Percentiles rank a stretch among this genome's conserved stretches.
Conservation (phyloP, 2,888 invertebrate species). For the Deilephila elpenor region DNA sequence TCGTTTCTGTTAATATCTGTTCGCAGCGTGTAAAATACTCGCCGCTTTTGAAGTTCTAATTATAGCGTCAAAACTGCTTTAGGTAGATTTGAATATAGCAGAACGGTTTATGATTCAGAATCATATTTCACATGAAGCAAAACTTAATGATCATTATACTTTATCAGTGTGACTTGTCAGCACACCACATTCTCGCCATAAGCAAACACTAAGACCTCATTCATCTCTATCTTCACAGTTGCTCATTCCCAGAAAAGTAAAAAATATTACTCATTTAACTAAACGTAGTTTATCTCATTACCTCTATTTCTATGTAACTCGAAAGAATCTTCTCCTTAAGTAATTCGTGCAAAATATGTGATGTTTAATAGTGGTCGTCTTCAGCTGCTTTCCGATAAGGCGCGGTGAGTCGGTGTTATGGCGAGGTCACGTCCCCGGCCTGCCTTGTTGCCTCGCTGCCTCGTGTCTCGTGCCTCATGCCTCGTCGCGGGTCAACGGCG, state of each 20-base stretch:
- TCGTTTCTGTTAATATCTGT: slow-evolving; percentile 21
- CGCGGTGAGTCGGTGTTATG: not conserved
- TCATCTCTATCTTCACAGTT: too few relatives aligned
- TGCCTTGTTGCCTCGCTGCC: not conserved
- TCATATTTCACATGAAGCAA: too few relatives aligned
- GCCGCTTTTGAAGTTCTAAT: slow-evolving; percentile 5
- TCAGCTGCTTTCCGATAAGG: not conserved
- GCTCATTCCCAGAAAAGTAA: too few relatives aligned
- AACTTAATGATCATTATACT: too few relatives aligned
- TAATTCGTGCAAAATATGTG: not conserved
- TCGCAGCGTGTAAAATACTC: not conserved
- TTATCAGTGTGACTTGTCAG: too few relatives aligned
- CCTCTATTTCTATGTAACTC: not conserved
- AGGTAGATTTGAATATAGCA: not conserved
- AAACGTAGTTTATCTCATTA: too few relatives aligned
- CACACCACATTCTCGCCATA: too few relatives aligned
- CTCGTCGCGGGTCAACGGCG: not conserved
- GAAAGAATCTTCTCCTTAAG: not conserved
- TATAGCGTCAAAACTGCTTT: not conserved
- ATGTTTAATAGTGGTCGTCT: not conserved
- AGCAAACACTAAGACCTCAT: too few relatives aligned
- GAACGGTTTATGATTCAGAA: not conserved
- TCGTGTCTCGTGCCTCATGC: not conserved
- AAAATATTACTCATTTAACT: too few relatives aligned
- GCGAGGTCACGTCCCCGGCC: not conserved